Evolutionary conservation across 2,113 vertebrate genomes (phyloP).

Genomic region (Theristicus caerulescens): DNA sequence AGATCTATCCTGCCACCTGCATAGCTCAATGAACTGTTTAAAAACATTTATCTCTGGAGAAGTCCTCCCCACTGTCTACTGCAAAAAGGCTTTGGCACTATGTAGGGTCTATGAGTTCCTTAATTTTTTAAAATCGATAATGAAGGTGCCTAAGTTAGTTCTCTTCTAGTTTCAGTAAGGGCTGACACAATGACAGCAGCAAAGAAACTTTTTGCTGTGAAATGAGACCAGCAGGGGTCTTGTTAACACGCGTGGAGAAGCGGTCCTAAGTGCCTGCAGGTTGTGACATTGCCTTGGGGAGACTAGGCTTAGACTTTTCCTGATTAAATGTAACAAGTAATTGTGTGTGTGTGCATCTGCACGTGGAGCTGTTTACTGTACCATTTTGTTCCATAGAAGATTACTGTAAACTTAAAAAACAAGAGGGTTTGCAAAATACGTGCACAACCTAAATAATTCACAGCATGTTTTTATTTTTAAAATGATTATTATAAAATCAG

Average conservation of each 20-base stretch:
- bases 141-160: neutral
- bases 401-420: neutral
- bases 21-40: neutral
- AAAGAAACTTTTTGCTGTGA: conserved; percentile 10
- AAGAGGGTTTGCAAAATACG: neutral
- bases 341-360: neutral
- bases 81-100: neutral
- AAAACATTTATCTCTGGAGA: neutral
- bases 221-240: neutral
- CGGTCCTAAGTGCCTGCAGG: neutral
- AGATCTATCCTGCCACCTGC: neutral
- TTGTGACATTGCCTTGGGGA: neutral
- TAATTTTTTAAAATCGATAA: neutral
- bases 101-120: neutral
- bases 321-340: neutral
- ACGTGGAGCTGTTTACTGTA: neutral
- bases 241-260: neutral
- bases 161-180: neutral
- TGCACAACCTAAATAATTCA: neutral
- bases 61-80: neutral
- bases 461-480: neutral
- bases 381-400: neutral
- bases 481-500: neutral
- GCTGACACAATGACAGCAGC: neutral
- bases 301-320: neutral